Percentiles rank a stretch among this genome's conserved stretches.
These are phyloP conservation scores for Parus major DNA, from an alignment of 2,113 vertebrate genomes.

Conservation along the genomic window DNA sequence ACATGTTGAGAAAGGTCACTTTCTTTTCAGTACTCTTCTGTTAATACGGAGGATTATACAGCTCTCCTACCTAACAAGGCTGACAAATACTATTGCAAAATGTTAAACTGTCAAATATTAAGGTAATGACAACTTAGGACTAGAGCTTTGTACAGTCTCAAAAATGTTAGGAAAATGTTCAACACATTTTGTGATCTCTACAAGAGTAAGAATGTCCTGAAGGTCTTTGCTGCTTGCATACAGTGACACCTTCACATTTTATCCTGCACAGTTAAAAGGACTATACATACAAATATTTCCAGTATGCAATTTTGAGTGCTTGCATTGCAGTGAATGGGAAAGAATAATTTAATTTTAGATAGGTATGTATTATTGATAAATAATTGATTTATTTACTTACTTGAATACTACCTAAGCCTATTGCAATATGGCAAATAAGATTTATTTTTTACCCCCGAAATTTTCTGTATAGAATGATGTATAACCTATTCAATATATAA, in stretches of 20 bases:
- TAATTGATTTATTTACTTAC: background rate
- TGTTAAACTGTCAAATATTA: background rate
- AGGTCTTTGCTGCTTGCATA: background rate
- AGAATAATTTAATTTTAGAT: background rate
- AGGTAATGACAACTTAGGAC: background rate
- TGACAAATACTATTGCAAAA: background rate
- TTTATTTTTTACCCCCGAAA: accelerated
- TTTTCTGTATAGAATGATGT: background rate
- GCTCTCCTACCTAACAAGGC: background rate
- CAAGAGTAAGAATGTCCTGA: background rate
- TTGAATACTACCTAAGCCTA: background rate
- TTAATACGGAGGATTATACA: background rate
- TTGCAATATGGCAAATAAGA: background rate
- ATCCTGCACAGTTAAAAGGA: background rate
- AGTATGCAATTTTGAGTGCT: background rate
- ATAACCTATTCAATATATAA: too few relatives aligned
- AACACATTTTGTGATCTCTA: background rate
- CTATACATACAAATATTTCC: background rate
- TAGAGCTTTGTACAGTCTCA: background rate
- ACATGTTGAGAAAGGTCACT: background rate
- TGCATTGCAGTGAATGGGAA: background rate
- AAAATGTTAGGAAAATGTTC: background rate
- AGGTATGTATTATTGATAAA: background rate
- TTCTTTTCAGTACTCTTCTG: background rate
- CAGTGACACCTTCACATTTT: background rate